These are phyloP conservation scores for Epizoanthus stellaris DNA, from an alignment of 92 coral and sea anemone genomes.

Conservation along the genomic window DNA sequence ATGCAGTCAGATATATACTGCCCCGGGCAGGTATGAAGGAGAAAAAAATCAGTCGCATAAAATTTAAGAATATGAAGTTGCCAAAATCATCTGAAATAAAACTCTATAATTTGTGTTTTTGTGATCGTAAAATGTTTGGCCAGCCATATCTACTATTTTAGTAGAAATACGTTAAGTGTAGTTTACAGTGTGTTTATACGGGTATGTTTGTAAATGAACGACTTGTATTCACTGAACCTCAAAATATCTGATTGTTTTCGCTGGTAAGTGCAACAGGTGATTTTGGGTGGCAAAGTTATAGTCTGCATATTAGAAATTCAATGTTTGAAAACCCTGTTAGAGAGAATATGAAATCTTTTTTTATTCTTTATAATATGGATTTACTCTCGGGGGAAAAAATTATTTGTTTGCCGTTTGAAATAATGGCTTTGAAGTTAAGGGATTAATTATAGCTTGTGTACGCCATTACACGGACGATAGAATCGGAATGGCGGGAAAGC, in stretches of 20 bases:
- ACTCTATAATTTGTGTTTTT: not conserved
- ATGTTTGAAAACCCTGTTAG: not conserved
- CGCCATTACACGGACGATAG: slow-evolving; percentile 2
- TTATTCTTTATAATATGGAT: no score
- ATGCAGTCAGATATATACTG: not conserved
- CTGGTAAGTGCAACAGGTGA: slow-evolving; percentile 22
- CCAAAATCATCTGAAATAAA: not conserved
- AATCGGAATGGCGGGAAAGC: not conserved
- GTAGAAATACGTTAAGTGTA: not conserved
- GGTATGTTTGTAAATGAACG: slow-evolving; percentile 23
- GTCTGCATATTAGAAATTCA: slow-evolving; percentile 9
- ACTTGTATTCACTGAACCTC: slow-evolving; percentile 22
- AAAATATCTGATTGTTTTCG: slow-evolving; percentile 26
- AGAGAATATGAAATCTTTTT: no score
- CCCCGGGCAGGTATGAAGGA: not conserved
- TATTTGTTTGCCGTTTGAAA: not conserved
- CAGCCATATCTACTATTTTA: not conserved
- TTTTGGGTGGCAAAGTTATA: slow-evolving; percentile 20
- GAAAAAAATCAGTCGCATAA: no score
- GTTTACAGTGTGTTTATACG: not conserved
- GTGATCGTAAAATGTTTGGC: slow-evolving; percentile 8
- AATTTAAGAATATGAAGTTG: no score
- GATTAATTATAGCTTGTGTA: not conserved
- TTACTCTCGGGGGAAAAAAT: no score
- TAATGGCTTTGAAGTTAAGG: not conserved